Evolutionary conservation across 2,113 vertebrate species (phyloP), one percentile per base, ranked within the genome.

Genomic region (Gallinago jamesoni): DNA sequence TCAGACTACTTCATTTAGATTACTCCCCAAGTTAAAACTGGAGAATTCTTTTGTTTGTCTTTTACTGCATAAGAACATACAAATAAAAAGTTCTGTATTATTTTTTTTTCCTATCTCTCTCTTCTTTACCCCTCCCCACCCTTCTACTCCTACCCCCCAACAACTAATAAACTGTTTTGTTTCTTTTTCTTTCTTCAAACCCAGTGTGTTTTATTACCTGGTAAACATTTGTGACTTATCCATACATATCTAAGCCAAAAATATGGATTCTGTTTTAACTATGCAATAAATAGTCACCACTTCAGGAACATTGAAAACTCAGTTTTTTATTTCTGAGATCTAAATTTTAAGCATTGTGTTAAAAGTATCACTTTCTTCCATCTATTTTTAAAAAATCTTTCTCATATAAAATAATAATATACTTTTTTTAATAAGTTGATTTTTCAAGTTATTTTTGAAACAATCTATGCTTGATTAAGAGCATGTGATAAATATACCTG

Each of bases 51-150:
- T 53, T 33, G 5, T 2, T 9, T 50, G 9, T 37, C 13, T 2
- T 67, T 52, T 72, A 55, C 11, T 77, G 31, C 28, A n/a, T 45
- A 67, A 45, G 5, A 4, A 52, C 28, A 41, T 31, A 43, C 16
- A 81, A 69, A 22, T 28, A 33, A 72, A 24, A 39, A 57, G 16
- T 79, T 74, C 18, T 47, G 21, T 35, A 55, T 8, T 22, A 24
- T 72, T 73, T 39, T 41, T 3, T 24, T 48, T 8, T 20, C 5
- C 12, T 35, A 6, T 10, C 22, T 8, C 5, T 56, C 53, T 18
- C 17, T 30, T 56, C 30, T 5, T 25, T 8, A 1, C 9, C 5
- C 4, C 5, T 7, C 2, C 10, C 48, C 22, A 23, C 22, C 22
- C 12, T 22, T 11, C 48, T 50, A 50, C 5, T 5, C 48, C 22